Conservation (phyloP, 1,140 invertebrate genomes). For the Anastrepha obliqua region DNA sequence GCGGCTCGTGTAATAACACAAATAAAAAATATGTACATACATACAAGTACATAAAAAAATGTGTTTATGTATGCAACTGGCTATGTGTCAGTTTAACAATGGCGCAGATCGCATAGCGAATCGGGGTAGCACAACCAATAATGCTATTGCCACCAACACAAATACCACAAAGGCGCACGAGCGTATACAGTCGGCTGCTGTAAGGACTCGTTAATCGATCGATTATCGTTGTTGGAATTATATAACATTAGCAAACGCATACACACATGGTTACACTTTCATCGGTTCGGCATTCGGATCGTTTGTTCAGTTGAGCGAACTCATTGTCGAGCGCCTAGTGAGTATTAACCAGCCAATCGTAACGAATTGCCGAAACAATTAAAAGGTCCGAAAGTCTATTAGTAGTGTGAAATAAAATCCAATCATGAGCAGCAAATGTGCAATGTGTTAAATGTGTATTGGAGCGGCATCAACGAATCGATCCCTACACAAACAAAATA, state of each 20-base stretch:
- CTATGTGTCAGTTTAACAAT: not conserved
- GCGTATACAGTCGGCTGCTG: not conserved
- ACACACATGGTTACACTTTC: not conserved
- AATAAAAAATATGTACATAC: not conserved
- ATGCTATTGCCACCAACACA: constrained; percentile 31
- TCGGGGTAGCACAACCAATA: not conserved
- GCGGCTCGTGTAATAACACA: constrained; percentile 1
- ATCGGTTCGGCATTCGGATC: not conserved
- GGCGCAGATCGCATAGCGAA: constrained; percentile 14
- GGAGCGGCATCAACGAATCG: not conserved
- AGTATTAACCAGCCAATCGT: constrained; percentile 30
- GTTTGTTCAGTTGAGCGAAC: not conserved
- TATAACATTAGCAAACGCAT: not conserved
- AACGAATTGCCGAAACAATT: constrained; percentile 57
- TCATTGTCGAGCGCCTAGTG: constrained; percentile 24
- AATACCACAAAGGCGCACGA: constrained; percentile 47
- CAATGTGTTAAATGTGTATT: constrained; percentile 7
- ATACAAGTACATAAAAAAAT: not conserved
- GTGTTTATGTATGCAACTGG: not conserved
- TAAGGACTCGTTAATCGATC: constrained; percentile 17
- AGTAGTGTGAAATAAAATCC: constrained; percentile 32
- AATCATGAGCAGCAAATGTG: constrained; percentile 36
- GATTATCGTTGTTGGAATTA: not conserved
- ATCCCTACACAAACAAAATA: no score
- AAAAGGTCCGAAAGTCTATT: constrained; percentile 48